Base-by-base conservation (phyloP, 2,888 invertebrate genomes). In the Sminthurinus aureus region DNA sequence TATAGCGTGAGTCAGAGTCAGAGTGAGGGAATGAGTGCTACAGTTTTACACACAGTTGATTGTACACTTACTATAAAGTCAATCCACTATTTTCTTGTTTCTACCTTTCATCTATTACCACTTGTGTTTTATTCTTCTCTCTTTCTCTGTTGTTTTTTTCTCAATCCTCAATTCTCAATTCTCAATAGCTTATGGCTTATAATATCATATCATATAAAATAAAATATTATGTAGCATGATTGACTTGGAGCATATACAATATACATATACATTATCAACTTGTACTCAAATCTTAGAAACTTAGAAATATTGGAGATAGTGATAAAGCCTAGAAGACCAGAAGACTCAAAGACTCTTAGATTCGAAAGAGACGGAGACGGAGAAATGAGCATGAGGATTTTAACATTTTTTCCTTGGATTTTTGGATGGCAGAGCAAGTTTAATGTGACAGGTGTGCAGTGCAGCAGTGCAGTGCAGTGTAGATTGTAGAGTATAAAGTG, bases 361-460 rank as follows among this genome's bases (percentile, higher is more conserved):
- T 67, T 9, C 18, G 20, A 12, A 24, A 20, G 69, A 69, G 69
- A 69, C 24, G 20, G 22, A 22, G 69, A 13, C 13, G 24, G 75
- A 74, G 74, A 74, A 38, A 24, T 20, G 12, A 4, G 38, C 51
- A 75, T 75, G 50, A 75, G 75, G 51, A 51, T 75, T 75, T 75
- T 75, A 51, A 24, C 3, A 51, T 79, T 79, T 77, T 79, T 79
- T 26, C 20, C 67, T 67, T 67, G 64, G 67, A 67, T 79, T 79
- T 79, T 67, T 79, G 18, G 67, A 79, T 67, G 67, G 67, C 67
- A 79, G 66, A 79, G 79, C 79, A 66, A 79, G 67, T 82, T 82
- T 82, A 69, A 82, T 82, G 77, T 82, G 82, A 82, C 82, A 82
- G 82, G 82, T 82, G 82, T 82, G 75, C 77, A 77, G 38, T 38